Base-by-base conservation (phyloP, 2,888 invertebrate genomes). In the Phytoseiulus persimilis region DNA sequence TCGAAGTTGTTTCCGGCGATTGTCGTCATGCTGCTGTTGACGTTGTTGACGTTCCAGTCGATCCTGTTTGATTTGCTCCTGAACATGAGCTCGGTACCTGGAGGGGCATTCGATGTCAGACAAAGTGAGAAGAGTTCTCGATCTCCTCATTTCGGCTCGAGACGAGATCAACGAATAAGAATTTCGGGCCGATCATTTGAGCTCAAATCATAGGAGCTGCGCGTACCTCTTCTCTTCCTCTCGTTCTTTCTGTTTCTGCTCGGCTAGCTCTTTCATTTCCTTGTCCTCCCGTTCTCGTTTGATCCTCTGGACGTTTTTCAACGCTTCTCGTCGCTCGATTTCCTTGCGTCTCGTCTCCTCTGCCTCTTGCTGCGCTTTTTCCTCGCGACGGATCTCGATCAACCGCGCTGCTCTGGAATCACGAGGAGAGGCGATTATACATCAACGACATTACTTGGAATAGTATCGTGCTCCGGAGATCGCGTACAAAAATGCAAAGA, bases 221-320 rank as follows among this genome's bases (percentile, higher is more conserved):
- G n/a, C 94, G 0, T 96, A 96, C 18, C 95, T 94, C 91, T 95
- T 94, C 91, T 96, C 95, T 91, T 95, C 96, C 91, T 95, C 93
- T 92, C 95, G 96, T 91, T 96, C 96, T 90, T 95, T 95, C 91
- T 95, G 95, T 87, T 96, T 94, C 90, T 96, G 95, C 91, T 95
- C 95, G 92, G 95, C 94, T 91, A 95, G 92, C 92, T 95, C 94
- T 92, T 95, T 95, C 90, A 95, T 92, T 92, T 96, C 96, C 91
- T 95, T 94, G 3, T 97, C 96, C 14, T 95, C 95, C 91, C 96
- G 96, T 94, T 94, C 95, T 90, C 94, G 93, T 92, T 95, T 95
- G 90, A 96, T 92, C 92, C 95, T 95, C 33, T 95, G 95, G 0
- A 96, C 93, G 2, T 95, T 95, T 91, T 95, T 95, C 0, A 96